phyloP scores from a whole-genome alignment of 2,797 vertebrate species.

The Gymnothorax javanicus region DNA sequence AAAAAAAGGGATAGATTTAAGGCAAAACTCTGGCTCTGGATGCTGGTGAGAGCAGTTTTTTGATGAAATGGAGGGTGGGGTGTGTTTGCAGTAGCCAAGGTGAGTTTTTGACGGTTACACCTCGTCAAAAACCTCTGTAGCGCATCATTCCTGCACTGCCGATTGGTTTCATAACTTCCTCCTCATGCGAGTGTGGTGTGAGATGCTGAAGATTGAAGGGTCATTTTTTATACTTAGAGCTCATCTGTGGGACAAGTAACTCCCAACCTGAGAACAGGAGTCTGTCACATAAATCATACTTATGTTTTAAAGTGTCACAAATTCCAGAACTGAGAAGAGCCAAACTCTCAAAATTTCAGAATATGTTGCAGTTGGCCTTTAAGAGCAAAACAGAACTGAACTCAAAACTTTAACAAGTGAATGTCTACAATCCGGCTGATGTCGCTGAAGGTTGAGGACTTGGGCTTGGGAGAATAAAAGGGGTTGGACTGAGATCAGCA shows the following conservation, averaged over 20 bases:
- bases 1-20: constrained; percentile 57
- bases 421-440: no score
- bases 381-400: no score
- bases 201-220: constrained; percentile 43
- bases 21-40: constrained; percentile 22
- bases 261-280: constrained; percentile 43
- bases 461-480: no score
- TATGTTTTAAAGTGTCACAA: neutral
- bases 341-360: no score
- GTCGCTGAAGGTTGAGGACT: no score
- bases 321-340: no score
- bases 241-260: constrained; percentile 39
- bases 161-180: constrained; percentile 41
- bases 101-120: constrained; percentile 30
- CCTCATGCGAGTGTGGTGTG: constrained; percentile 38
- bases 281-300: constrained; percentile 36
- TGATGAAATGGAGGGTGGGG: neutral
- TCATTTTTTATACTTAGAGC: constrained; percentile 49
- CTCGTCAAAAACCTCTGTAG: constrained; percentile 47
- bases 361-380: no score
- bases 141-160: constrained; percentile 41
- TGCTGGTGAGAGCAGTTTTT: neutral
- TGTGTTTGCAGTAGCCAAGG: neutral
- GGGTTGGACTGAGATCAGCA: no score
- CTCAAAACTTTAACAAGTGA: no score